These are phyloP conservation scores for Phaedon cochleariae DNA, from an alignment of 2,888 invertebrate species.

Conservation along the genomic window DNA sequence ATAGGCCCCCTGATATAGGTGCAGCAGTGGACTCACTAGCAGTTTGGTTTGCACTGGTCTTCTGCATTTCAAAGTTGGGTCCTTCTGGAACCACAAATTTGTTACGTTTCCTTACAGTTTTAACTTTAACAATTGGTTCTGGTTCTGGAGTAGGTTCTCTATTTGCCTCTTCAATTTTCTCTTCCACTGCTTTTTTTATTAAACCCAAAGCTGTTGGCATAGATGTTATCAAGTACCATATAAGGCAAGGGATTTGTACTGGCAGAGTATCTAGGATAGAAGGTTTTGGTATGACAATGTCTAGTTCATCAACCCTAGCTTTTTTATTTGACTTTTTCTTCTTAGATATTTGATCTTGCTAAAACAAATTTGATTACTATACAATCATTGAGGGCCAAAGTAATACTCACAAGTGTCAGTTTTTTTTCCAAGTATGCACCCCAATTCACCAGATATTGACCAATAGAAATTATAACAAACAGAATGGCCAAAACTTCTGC, in stretches of 20 bases:
- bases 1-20: constrained; percentile 75
- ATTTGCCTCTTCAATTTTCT: constrained; percentile 69
- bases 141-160: constrained; percentile 62
- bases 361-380: constrained; percentile 20
- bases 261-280: constrained; percentile 81
- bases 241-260: constrained; percentile 79
- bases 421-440: constrained; percentile 91
- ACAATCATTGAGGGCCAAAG: too few species aligned
- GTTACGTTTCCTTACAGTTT: constrained; percentile 65
- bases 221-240: constrained; percentile 70
- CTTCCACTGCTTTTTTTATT: constrained; percentile 65
- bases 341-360: constrained; percentile 47
- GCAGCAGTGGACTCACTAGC: constrained; percentile 36
- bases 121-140: constrained; percentile 62
- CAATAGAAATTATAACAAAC: constrained; percentile 84
- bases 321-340: constrained; percentile 67
- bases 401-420: constrained; percentile 68
- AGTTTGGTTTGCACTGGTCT: constrained; percentile 25
- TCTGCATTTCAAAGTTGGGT: constrained; percentile 61
- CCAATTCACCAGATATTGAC: constrained; percentile 95
- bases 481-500: constrained; percentile 85
- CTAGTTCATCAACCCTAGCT: constrained; percentile 68
- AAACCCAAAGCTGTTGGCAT: constrained; percentile 66
- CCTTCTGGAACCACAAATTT: constrained; percentile 72
- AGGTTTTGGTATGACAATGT: constrained; percentile 75